Evolutionary conservation across 2,113 vertebrate genomes (phyloP).

Genomic region (Bujurquina vittata): DNA sequence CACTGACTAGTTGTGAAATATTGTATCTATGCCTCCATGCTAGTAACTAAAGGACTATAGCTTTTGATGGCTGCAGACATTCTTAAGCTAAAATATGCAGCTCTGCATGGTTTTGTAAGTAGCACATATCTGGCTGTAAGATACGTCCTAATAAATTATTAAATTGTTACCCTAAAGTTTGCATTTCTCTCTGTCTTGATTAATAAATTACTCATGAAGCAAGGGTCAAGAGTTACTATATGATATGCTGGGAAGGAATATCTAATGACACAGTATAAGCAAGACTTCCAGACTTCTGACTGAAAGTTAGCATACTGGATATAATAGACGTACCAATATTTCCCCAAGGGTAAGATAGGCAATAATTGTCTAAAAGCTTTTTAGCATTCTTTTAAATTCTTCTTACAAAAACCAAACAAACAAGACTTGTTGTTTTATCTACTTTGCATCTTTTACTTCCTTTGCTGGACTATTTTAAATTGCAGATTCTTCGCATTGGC

Average conservation of each 20-base stretch:
- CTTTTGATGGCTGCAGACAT: background rate
- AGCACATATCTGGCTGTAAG: background rate
- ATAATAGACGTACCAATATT: too few species aligned
- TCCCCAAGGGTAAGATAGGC: too few species aligned
- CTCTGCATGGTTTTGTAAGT: background rate
- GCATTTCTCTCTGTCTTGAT: background rate
- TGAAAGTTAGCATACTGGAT: too few species aligned
- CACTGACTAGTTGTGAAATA: background rate
- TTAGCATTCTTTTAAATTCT: too few species aligned
- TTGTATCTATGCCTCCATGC: background rate
- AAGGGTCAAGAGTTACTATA: background rate
- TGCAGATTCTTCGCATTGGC: background rate
- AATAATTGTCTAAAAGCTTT: too few species aligned
- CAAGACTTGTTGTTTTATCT: too few species aligned
- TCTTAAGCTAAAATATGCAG: background rate
- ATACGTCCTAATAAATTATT: background rate
- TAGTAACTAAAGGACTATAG: background rate
- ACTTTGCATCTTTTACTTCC: too few species aligned
- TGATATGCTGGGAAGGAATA: background rate
- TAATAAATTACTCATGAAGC: background rate
- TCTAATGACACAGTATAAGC: background rate
- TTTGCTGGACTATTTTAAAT: too few species aligned
- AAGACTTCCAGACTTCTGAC: too few species aligned
- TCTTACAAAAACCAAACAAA: too few species aligned
- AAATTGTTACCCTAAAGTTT: background rate